A percentile compares a stretch with the other conserved stretches of the same genome.
phyloP scores from a whole-genome alignment of 1,140 invertebrate genomes.

The Leptestheria dahalacensis region DNA sequence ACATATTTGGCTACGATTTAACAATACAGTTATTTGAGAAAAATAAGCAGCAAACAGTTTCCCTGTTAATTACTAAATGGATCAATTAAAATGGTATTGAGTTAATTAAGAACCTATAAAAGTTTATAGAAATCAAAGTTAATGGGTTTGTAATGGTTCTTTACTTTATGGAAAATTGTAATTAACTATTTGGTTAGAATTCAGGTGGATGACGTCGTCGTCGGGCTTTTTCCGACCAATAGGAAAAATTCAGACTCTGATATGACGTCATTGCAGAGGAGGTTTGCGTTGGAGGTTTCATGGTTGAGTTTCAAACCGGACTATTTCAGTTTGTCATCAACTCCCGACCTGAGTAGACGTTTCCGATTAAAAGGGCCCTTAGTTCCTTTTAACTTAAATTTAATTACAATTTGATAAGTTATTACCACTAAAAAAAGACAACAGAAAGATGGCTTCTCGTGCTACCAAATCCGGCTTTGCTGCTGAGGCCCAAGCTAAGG shows the following conservation, averaged over 20 bases:
- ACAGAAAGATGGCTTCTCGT: slow-evolving; percentile 33
- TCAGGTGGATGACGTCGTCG: too few species aligned
- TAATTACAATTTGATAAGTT: not conserved
- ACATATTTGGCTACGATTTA: not conserved
- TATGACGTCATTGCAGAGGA: too few species aligned
- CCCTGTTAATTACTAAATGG: not conserved
- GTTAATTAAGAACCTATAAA: too few species aligned
- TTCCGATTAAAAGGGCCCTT: too few species aligned
- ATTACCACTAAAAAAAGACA: too few species aligned
- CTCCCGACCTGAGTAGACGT: not conserved
- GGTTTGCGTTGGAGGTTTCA: not conserved
- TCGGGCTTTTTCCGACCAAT: too few species aligned
- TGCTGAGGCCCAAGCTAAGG: slow-evolving; percentile 81
- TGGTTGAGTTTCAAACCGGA: not conserved
- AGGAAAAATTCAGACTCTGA: not conserved
- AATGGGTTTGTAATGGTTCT: not conserved
- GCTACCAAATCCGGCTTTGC: slow-evolving; percentile 87
- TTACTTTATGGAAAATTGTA: not conserved
- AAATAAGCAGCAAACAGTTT: not conserved
- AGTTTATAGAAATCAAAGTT: too few species aligned
- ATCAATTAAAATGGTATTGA: too few species aligned
- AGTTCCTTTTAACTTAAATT: not conserved
- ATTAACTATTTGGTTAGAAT: not conserved
- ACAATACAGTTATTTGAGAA: too few species aligned
- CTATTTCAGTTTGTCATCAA: not conserved